Evolutionary conservation across 2,797 vertebrate species (phyloP).

Genomic region (Anniella stebbinsi): DNA sequence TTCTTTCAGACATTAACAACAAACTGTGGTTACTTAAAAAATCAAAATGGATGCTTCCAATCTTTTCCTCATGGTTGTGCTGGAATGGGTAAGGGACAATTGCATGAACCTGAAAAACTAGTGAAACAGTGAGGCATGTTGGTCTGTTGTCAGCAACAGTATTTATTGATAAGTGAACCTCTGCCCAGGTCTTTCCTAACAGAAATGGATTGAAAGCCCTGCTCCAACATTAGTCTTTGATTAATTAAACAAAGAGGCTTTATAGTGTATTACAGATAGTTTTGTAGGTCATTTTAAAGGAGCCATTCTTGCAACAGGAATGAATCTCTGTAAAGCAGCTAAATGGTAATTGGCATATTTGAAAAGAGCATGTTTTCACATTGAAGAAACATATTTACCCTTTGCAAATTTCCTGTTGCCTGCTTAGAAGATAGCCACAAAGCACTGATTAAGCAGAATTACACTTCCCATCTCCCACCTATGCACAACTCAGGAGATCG

Average conservation of each 20-base stretch:
- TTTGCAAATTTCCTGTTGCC: constrained; percentile 20
- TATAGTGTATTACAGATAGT: neutral
- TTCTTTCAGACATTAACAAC: neutral
- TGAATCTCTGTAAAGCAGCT: constrained; percentile 9
- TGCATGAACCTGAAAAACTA: neutral
- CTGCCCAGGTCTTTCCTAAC: neutral
- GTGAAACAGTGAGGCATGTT: neutral
- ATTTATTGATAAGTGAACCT: neutral
- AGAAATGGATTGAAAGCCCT: neutral
- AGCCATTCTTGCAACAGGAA: neutral
- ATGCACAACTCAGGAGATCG: neutral
- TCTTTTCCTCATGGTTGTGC: neutral
- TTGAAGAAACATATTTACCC: neutral
- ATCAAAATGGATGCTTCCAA: neutral
- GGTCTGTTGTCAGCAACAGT: neutral
- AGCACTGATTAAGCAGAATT: constrained; percentile 6
- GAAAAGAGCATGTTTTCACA: neutral
- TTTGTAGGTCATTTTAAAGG: constrained; percentile 36
- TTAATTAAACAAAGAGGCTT: neutral
- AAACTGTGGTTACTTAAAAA: neutral
- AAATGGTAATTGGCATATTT: neutral
- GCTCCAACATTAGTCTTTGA: neutral
- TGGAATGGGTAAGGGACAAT: neutral
- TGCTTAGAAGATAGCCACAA: constrained; percentile 2
- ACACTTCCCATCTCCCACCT: neutral